Conservation (phyloP, 2,113 vertebrate species). For the Callaeas wilsoni region DNA sequence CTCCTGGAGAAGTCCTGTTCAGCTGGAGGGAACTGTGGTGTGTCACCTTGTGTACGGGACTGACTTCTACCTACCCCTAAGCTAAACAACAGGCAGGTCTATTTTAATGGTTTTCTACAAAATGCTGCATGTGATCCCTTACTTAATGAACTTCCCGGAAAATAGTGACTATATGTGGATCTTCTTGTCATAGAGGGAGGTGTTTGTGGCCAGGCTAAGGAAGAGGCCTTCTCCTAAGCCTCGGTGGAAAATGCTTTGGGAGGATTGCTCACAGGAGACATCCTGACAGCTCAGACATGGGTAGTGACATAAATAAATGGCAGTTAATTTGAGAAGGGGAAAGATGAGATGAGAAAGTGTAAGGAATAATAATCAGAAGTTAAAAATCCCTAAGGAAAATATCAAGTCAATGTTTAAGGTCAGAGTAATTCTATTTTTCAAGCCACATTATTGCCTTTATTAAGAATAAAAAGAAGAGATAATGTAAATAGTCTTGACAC, state of each 20-base stretch:
- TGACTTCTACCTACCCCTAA: not conserved
- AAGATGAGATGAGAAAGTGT: not conserved
- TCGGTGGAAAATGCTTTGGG: not conserved
- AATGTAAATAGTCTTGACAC: not conserved
- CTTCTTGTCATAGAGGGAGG: not conserved
- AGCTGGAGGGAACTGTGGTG: constrained; percentile 57
- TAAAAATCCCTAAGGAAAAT: constrained; percentile 7
- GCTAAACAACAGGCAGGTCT: not conserved
- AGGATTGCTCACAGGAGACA: not conserved
- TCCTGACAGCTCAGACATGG: not conserved
- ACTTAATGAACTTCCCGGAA: not conserved
- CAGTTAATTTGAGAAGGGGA: not conserved
- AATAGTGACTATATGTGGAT: not conserved
- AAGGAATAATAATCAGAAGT: not conserved
- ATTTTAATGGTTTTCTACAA: not conserved
- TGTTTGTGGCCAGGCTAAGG: not conserved
- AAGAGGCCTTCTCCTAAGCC: not conserved
- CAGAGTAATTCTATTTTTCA: not conserved
- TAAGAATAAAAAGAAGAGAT: not conserved
- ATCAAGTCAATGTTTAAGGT: not conserved
- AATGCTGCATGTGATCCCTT: not conserved
- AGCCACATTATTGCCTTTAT: not conserved
- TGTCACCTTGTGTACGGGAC: not conserved
- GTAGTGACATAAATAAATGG: not conserved
- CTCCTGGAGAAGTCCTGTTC: constrained; percentile 71